Conservation (phyloP, 2,888 invertebrate genomes). For the Aphelenchoides bicaudatus region DNA sequence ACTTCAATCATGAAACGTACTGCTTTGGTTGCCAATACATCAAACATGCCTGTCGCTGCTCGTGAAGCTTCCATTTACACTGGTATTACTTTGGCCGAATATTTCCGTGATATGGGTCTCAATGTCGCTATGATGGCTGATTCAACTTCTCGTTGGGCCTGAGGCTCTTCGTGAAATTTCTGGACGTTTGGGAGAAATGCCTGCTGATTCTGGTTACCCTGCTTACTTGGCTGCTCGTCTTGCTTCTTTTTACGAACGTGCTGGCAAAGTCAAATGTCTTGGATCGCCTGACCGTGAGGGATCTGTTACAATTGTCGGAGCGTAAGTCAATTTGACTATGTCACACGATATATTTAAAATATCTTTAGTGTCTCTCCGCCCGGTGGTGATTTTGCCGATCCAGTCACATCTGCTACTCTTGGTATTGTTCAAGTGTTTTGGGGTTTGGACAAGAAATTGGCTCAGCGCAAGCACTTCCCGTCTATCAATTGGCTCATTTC, state of each 20-base stretch:
- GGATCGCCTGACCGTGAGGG: conserved; percentile 93
- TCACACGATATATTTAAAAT: not conserved
- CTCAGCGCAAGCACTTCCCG: conserved; percentile 96
- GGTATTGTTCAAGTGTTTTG: conserved; percentile 77
- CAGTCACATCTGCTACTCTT: conserved; percentile 95
- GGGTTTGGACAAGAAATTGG: conserved; percentile 60
- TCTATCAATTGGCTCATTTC: conserved; percentile 99
- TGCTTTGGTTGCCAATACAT: conserved; percentile 96
- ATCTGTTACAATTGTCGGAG: conserved; percentile 97
- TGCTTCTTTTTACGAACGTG: conserved; percentile 98
- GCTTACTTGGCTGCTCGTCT: conserved; percentile 89
- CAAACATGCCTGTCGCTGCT: conserved; percentile 99
- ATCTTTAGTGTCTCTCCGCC: conserved; percentile 77
- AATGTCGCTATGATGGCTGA: conserved; percentile 99
- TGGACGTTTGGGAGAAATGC: conserved; percentile 98
- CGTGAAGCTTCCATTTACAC: conserved; percentile 99
- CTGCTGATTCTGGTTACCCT: conserved; percentile 92
- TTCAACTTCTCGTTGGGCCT: conserved; percentile 99
- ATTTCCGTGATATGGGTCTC: conserved; percentile 95
- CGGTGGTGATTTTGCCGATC: conserved; percentile 99
- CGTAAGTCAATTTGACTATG: conserved; percentile 64
- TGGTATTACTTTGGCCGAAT: conserved; percentile 96
- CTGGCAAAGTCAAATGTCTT: conserved; percentile 80
- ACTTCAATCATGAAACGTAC: conserved; percentile 99
- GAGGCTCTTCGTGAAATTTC: conserved; percentile 99